Evolutionary conservation across 2,113 vertebrate species (phyloP).

Genomic region (Typhlomys cinereus): DNA sequence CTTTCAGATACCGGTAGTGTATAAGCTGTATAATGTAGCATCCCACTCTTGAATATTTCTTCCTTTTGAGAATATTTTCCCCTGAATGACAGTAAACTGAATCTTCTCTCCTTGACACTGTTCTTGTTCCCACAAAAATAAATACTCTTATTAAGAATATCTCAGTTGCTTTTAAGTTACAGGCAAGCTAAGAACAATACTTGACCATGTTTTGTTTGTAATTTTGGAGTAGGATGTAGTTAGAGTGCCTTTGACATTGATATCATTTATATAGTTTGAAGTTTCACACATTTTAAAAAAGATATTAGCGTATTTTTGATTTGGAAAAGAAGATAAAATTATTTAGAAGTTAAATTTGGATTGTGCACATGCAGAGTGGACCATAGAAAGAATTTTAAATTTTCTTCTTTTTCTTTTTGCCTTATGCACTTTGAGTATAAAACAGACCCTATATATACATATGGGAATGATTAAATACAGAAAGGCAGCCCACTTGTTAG

Average conservation of each 20-base stretch:
- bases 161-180: constrained; percentile 5
- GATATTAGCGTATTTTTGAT: constrained; percentile 20
- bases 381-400: constrained; percentile 35
- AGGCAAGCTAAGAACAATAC: background rate
- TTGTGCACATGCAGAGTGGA: background rate
- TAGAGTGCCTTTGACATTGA: constrained; percentile 11
- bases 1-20: no score
- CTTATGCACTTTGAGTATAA: constrained; percentile 53
- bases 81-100: background rate
- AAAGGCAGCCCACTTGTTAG: constrained; percentile 62
- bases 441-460: constrained; percentile 56
- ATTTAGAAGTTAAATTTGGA: constrained; percentile 47
- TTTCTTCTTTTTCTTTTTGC: background rate
- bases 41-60: background rate
- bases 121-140: background rate
- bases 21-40: no score
- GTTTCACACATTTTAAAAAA: background rate
- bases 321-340: constrained; percentile 48
- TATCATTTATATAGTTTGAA: constrained; percentile 6
- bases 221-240: constrained; percentile 15
- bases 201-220: constrained; percentile 37
- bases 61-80: background rate
- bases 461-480: constrained; percentile 75
- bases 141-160: background rate
- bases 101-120: background rate